Percentiles rank a stretch among this genome's conserved stretches.
Evolutionary conservation across 2,888 invertebrate species (phyloP).

Genomic region (Gari tellinella): DNA sequence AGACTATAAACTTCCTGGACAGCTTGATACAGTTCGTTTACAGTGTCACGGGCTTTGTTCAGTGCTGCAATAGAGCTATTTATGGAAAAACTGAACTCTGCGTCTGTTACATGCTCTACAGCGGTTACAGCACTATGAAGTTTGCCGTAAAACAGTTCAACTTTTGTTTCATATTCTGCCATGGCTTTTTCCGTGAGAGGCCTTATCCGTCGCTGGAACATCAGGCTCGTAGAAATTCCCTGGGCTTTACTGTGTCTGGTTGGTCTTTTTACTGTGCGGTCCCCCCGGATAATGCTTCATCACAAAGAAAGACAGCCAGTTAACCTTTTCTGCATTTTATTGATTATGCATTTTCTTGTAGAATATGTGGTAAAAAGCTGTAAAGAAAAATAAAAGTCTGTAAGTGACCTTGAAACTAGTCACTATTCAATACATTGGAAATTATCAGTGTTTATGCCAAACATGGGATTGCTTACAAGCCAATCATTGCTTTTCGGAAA

Average conservation of each 20-base stretch:
- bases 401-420: no score
- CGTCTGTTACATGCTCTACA: not conserved
- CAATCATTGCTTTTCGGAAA: no score
- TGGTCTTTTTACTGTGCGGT: conserved; percentile 1
- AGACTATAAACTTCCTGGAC: not conserved
- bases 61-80: not conserved
- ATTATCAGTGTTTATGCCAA: no score
- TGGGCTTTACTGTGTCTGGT: not conserved
- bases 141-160: not conserved
- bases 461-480: no score
- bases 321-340: no score
- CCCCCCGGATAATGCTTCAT: not conserved
- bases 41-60: not conserved
- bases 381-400: no score
- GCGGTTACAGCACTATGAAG: not conserved
- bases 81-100: not conserved
- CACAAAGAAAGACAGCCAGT: not conserved
- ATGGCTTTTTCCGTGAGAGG: not conserved
- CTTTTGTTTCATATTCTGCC: not conserved
- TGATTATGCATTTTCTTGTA: no score
- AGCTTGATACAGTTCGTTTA: not conserved
- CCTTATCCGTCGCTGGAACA: not conserved
- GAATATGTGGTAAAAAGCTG: no score
- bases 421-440: no score
- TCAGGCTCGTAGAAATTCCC: no score